These are phyloP conservation scores for Thomomys bottae DNA, from an alignment of 2,113 vertebrate species.

Conservation along the genomic window DNA sequence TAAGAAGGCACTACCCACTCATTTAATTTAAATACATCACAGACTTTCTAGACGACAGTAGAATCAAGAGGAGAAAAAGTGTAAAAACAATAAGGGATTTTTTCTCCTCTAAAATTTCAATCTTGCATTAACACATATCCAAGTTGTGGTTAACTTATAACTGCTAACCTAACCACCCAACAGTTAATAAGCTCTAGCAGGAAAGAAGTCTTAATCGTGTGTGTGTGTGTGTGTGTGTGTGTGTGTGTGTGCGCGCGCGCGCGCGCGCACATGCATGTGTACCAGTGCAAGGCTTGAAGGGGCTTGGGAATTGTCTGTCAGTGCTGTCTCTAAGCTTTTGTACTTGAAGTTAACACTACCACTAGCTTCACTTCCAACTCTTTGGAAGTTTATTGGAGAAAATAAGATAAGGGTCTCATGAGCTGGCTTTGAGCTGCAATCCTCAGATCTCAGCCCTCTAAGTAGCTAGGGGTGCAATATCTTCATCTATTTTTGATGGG, in stretches of 20 bases:
- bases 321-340: too few relatives aligned
- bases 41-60: neutral
- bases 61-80: constrained; percentile 20
- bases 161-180: constrained; percentile 50
- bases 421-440: too few relatives aligned
- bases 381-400: too few relatives aligned
- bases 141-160: constrained; percentile 26
- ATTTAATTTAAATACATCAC: neutral
- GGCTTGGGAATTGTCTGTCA: too few relatives aligned
- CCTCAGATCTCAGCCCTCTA: too few relatives aligned
- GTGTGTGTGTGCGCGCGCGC: too few relatives aligned
- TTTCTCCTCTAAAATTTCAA: constrained; percentile 44
- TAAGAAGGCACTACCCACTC: neutral
- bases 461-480: neutral
- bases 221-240: too few relatives aligned
- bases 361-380: too few relatives aligned
- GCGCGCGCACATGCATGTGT: too few relatives aligned
- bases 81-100: constrained; percentile 30
- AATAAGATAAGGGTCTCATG: too few relatives aligned
- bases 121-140: neutral
- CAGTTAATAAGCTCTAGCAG: constrained; percentile 26
- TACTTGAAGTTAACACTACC: too few relatives aligned
- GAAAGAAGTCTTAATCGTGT: neutral
- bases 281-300: too few relatives aligned
- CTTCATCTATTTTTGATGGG: constrained; percentile 21